Percentiles rank a stretch among this genome's conserved stretches.
phyloP scores from a whole-genome alignment of 1,140 invertebrate genomes.

The Eupeodes corollae region DNA sequence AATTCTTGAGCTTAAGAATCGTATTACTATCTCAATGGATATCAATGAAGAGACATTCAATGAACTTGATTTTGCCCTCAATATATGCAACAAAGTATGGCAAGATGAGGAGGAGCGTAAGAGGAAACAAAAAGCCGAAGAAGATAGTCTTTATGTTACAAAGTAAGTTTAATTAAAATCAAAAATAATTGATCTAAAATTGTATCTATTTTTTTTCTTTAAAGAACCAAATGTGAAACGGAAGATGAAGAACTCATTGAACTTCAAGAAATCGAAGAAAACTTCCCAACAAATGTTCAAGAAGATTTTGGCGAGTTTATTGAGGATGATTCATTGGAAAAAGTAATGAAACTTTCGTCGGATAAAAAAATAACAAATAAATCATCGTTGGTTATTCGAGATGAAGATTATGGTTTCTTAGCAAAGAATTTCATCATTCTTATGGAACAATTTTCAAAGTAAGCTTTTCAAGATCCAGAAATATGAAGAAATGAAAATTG shows the following conservation, averaged over 20 bases:
- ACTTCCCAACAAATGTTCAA: slow-evolving; percentile 67
- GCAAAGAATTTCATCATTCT: slow-evolving; percentile 23
- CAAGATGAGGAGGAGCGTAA: slow-evolving; percentile 58
- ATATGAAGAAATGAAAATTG: neutral
- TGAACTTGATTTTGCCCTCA: slow-evolving; percentile 39
- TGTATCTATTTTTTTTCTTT: too few relatives aligned
- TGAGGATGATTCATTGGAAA: slow-evolving; percentile 32
- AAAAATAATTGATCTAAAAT: too few relatives aligned
- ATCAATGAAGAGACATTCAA: slow-evolving; percentile 40
- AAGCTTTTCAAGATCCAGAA: neutral
- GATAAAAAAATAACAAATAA: slow-evolving; percentile 16
- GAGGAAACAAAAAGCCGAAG: slow-evolving; percentile 55
- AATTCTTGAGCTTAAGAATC: slow-evolving; percentile 49
- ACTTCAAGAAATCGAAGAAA: slow-evolving; percentile 52
- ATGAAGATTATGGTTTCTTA: slow-evolving; percentile 28
- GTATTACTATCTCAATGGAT: slow-evolving; percentile 11
- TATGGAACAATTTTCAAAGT: slow-evolving; percentile 18
- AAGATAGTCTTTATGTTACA: slow-evolving; percentile 71
- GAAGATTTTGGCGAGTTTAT: slow-evolving; percentile 56
- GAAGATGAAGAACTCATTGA: slow-evolving; percentile 65
- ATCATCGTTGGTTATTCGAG: slow-evolving; percentile 15
- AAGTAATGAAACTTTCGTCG: slow-evolving; percentile 23
- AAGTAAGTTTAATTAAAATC: slow-evolving; percentile 36
- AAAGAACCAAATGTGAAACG: slow-evolving; percentile 42
- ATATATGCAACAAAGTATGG: slow-evolving; percentile 55